Conservation (phyloP, 2,797 vertebrate species). For the Carduelis carduelis region DNA sequence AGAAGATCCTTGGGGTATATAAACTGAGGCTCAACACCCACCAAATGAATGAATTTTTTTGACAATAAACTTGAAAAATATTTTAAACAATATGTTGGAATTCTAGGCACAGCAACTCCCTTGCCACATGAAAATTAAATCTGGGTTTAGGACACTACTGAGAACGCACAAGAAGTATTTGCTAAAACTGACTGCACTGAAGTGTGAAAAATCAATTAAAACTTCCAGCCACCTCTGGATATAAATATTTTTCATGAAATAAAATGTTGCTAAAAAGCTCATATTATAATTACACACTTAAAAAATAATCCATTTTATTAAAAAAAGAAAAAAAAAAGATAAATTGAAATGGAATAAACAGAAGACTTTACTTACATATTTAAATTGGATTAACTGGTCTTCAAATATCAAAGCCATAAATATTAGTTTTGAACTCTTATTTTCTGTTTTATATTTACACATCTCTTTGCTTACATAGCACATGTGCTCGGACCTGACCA, state of each 20-base stretch:
- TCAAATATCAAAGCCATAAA: not conserved
- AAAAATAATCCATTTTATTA: not conserved
- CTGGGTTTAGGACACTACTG: not conserved
- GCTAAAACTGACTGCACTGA: conserved; percentile 6
- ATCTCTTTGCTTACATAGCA: not conserved
- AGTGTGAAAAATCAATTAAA: conserved; percentile 65
- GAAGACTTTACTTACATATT: not conserved
- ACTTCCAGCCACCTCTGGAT: not conserved
- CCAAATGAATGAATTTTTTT: not conserved
- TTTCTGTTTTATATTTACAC: not conserved
- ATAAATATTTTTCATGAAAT: not conserved
- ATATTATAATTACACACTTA: not conserved
- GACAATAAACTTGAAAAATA: not conserved
- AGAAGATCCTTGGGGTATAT: not conserved
- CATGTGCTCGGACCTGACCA: not conserved
- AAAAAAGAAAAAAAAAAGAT: not conserved
- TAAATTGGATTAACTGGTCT: not conserved
- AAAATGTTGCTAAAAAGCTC: not conserved
- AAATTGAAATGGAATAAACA: not conserved
- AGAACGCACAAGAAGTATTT: not conserved
- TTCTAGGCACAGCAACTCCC: conserved; percentile 1
- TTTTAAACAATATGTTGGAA: not conserved
- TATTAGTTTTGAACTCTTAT: not conserved
- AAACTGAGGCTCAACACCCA: not conserved
- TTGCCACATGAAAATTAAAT: conserved; percentile 40